Percentiles rank a stretch among this genome's conserved stretches.
phyloP scores from a whole-genome alignment of 2,113 vertebrate species.

The Xenopus laevis region DNA sequence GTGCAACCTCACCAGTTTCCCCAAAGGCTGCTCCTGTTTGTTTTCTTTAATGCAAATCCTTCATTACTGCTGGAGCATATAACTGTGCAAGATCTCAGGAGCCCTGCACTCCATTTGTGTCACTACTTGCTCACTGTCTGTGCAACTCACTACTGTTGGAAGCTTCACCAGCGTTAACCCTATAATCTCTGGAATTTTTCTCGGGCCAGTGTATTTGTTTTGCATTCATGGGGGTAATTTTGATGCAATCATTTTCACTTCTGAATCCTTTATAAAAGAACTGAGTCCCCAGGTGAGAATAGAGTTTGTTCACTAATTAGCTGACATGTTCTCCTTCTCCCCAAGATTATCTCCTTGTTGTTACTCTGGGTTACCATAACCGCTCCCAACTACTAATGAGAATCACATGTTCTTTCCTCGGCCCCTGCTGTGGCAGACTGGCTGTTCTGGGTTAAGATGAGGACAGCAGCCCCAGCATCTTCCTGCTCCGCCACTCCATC shows the following conservation, averaged over 20 bases:
- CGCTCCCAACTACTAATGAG: constrained; percentile 33
- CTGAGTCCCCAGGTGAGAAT: constrained; percentile 24
- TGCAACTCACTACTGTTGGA: background rate
- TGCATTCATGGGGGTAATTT: background rate
- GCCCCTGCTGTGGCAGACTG: constrained; percentile 29
- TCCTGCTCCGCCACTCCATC: background rate
- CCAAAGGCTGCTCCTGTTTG: no score
- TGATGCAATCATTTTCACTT: background rate
- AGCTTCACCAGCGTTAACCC: no score
- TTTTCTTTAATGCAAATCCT: no score
- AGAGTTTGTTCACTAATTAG: constrained; percentile 24
- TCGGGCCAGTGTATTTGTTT: background rate
- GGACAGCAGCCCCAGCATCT: constrained; percentile 17
- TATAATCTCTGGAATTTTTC: no score
- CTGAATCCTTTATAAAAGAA: background rate
- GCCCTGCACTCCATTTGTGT: background rate
- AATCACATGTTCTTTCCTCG: constrained; percentile 29
- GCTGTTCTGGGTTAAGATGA: constrained; percentile 28
- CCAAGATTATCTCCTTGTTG: constrained; percentile 1
- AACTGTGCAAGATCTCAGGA: no score
- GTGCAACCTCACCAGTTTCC: no score
- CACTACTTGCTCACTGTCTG: background rate
- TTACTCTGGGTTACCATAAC: constrained; percentile 20
- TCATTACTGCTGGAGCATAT: no score
- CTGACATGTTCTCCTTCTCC: constrained; percentile 3